Evolutionary conservation across 1,140 invertebrate species (phyloP).

Genomic region (Proctacanthus coquilletti): DNA sequence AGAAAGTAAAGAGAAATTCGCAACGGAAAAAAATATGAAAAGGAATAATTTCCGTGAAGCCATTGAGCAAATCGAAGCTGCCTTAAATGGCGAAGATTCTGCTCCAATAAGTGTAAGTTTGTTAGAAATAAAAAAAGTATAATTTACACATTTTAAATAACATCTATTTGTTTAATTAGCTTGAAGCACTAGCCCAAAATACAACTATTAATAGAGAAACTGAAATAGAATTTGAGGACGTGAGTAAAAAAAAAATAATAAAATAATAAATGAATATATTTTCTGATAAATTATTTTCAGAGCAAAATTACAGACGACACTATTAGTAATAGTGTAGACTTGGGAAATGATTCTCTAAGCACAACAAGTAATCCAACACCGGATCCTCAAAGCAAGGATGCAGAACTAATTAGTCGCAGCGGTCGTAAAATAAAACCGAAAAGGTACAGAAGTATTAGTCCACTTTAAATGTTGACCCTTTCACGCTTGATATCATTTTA

Average conservation of each 20-base stretch:
- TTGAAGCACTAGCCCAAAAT: too few species aligned
- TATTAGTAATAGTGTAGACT: too few species aligned
- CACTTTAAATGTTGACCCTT: too few species aligned
- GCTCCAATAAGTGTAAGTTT: constrained; percentile 18
- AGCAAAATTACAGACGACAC: too few species aligned
- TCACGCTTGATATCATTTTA: background rate
- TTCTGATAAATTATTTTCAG: too few species aligned
- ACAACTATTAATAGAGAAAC: too few species aligned
- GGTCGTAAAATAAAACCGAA: constrained; percentile 61
- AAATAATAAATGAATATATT: too few species aligned
- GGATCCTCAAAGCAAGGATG: constrained; percentile 1
- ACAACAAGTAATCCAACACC: too few species aligned
- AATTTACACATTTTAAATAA: background rate
- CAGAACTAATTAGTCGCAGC: constrained; percentile 50
- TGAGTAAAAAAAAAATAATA: too few species aligned
- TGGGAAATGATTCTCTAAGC: too few species aligned
- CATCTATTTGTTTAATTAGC: too few species aligned
- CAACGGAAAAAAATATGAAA: constrained; percentile 26
- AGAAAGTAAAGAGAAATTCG: constrained; percentile 23
- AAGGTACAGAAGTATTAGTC: constrained; percentile 30
- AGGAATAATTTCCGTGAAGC: constrained; percentile 25
- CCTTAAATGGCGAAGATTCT: constrained; percentile 23
- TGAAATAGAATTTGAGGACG: too few species aligned
- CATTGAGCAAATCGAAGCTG: constrained; percentile 27
- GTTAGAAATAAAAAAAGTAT: constrained; percentile 1